Evolutionary conservation across 2,888 invertebrate genomes (phyloP).

Genomic region (Marronus borbonicus): DNA sequence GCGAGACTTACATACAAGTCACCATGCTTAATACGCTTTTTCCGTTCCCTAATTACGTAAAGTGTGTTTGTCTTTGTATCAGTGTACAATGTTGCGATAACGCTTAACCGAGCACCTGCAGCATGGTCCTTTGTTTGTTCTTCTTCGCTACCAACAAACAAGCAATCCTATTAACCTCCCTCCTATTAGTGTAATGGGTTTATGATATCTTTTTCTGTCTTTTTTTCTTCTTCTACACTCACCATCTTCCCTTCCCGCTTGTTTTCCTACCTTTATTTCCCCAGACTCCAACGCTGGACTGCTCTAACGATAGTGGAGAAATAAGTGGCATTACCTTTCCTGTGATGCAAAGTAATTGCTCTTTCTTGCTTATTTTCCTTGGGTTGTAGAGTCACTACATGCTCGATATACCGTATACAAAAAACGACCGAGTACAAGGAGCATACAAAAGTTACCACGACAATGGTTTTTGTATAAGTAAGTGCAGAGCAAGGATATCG

Average conservation of each 20-base stretch:
- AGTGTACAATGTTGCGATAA: slow-evolving; percentile 23
- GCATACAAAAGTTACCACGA: not conserved
- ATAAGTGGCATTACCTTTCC: slow-evolving; percentile 31
- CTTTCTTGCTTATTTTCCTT: slow-evolving; percentile 41
- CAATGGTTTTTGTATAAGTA: not conserved
- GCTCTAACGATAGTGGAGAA: not conserved
- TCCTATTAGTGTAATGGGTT: slow-evolving; percentile 44
- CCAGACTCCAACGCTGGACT: not conserved
- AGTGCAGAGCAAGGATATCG: no score
- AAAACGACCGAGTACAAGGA: not conserved
- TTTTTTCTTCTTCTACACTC: slow-evolving; percentile 8
- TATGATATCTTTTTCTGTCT: slow-evolving; percentile 32
- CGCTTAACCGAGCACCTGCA: slow-evolving; percentile 36
- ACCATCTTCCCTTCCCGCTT: not conserved
- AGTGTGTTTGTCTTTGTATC: slow-evolving; percentile 34
- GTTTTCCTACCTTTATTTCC: slow-evolving; percentile 12
- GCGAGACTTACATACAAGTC: not conserved
- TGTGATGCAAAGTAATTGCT: slow-evolving; percentile 42
- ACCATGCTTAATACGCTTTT: slow-evolving; percentile 5
- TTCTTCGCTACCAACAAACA: slow-evolving; percentile 15
- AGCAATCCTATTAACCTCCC: slow-evolving; percentile 42
- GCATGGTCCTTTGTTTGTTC: slow-evolving; percentile 33
- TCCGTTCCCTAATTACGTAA: slow-evolving; percentile 31
- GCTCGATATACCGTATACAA: not conserved
- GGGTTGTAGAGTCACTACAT: slow-evolving; percentile 25